Evolutionary conservation across 1,140 invertebrate species (phyloP).

Genomic region (Macrosteles quadrilineatus): DNA sequence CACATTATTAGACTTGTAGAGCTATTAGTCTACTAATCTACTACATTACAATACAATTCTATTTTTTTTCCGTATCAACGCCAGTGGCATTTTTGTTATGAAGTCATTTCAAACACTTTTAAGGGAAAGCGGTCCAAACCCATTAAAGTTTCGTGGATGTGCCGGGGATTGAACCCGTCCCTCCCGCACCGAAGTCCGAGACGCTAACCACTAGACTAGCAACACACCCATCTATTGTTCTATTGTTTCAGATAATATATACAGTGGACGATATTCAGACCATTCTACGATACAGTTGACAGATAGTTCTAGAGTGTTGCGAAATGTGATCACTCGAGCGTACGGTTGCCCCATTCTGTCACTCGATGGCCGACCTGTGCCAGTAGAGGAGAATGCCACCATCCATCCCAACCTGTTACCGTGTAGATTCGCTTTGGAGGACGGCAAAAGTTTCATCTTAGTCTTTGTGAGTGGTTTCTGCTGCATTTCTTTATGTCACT

Average conservation of each 20-base stretch:
- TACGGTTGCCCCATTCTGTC: constrained; percentile 73
- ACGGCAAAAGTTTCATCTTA: constrained; percentile 65
- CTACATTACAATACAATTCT: no score
- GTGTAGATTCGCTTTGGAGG: constrained; percentile 66
- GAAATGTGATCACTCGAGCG: constrained; percentile 67
- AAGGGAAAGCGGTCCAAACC: no score
- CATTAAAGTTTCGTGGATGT: no score
- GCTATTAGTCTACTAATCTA: no score
- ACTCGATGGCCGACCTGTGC: constrained; percentile 43
- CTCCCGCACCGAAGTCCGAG: no score
- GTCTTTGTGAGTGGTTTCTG: constrained; percentile 48
- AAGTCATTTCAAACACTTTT: no score
- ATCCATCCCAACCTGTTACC: constrained; percentile 72
- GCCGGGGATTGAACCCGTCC: no score
- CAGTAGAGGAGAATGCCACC: constrained; percentile 42
- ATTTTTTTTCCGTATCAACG: no score
- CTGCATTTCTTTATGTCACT: no score
- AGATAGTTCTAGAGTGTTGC: constrained; percentile 63
- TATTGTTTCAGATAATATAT: neutral
- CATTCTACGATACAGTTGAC: constrained; percentile 42
- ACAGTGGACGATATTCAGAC: neutral
- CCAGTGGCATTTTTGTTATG: no score
- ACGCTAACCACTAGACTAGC: no score
- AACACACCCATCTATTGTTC: neutral
- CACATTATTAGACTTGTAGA: no score